These are phyloP conservation scores for Brachionus calyciflorus DNA, from an alignment of 1,140 invertebrate species.

Conservation along the genomic window DNA sequence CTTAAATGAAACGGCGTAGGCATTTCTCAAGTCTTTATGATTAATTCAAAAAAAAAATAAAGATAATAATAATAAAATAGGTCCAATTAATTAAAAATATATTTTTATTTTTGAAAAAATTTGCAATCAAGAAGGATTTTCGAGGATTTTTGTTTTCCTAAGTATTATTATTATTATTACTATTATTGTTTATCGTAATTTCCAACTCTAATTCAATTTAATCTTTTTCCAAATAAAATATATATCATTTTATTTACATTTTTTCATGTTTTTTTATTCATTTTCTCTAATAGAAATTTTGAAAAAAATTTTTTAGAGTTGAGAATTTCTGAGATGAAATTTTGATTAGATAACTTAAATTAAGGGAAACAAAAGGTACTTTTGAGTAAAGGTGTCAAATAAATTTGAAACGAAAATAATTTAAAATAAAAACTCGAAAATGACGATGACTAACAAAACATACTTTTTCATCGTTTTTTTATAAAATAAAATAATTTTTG, in stretches of 20 bases:
- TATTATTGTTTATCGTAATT: slow-evolving; percentile 10
- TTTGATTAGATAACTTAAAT: neutral
- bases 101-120: too few relatives aligned
- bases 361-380: too few relatives aligned
- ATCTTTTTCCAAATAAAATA: slow-evolving; percentile 33
- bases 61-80: neutral
- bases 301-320: too few relatives aligned
- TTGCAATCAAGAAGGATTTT: slow-evolving; percentile 7
- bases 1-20: slow-evolving; percentile 44
- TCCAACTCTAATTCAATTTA: slow-evolving; percentile 36
- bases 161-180: slow-evolving; percentile 17
- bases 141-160: neutral
- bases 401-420: too few relatives aligned
- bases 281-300: too few relatives aligned
- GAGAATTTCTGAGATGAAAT: too few relatives aligned
- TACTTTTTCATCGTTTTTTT: too few relatives aligned
- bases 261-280: slow-evolving; percentile 33
- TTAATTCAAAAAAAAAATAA: slow-evolving; percentile 1
- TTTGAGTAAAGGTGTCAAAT: too few relatives aligned
- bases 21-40: neutral
- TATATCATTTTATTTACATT: slow-evolving; percentile 40
- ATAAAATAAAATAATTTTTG: neutral
- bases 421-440: too few relatives aligned
- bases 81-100: neutral
- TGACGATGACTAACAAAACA: too few relatives aligned